Evolutionary conservation across 1,140 invertebrate species (phyloP).

Genomic region (Lepidotrigona ventralis): DNA sequence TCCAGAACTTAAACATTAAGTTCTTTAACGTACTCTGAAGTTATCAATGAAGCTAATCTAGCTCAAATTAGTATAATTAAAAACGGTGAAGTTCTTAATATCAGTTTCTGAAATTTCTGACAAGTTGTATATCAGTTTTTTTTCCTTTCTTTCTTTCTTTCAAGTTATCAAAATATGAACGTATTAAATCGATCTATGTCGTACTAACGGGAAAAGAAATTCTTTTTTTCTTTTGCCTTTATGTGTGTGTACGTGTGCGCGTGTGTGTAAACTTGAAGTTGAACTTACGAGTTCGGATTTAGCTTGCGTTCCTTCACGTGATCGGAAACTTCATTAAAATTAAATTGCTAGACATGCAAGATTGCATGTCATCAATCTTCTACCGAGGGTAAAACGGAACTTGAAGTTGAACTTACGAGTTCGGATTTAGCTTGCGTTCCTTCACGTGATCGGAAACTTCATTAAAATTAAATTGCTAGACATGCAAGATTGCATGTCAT

Average conservation of each 20-base stretch:
- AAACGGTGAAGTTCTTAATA: background rate
- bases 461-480: slow-evolving; percentile 25
- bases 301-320: background rate
- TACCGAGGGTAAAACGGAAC: background rate
- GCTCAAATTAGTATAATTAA: too few relatives aligned
- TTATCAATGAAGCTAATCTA: background rate
- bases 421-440: background rate
- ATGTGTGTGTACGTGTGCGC: too few relatives aligned
- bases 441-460: slow-evolving; percentile 20
- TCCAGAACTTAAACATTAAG: background rate
- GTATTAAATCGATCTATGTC: background rate
- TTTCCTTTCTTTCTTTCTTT: background rate
- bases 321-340: slow-evolving; percentile 30
- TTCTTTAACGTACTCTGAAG: background rate
- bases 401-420: background rate
- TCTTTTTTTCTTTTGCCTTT: background rate
- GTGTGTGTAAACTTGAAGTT: background rate
- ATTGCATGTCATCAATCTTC: slow-evolving; percentile 30
- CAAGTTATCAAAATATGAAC: background rate
- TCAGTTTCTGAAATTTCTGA: background rate
- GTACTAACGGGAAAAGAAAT: background rate
- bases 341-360: slow-evolving; percentile 26
- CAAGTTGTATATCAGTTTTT: background rate
- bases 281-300: background rate
- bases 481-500: slow-evolving; percentile 30